Percentiles rank a stretch among this genome's conserved stretches.
These are phyloP conservation scores for Lycocorax pyrrhopterus DNA, from an alignment of 2,113 vertebrate species.

Conservation along the genomic window DNA sequence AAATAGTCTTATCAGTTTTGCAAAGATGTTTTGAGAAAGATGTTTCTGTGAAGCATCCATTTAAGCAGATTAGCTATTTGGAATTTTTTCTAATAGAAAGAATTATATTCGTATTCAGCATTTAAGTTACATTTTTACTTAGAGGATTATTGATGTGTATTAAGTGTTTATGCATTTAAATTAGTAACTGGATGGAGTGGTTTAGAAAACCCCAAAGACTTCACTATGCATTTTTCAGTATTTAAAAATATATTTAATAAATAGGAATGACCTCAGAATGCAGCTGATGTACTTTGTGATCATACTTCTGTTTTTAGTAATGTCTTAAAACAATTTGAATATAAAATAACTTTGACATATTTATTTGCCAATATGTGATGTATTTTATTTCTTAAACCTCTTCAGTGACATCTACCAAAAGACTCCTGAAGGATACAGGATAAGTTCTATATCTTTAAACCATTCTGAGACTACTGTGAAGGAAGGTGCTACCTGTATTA, in stretches of 20 bases:
- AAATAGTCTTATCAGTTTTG: neutral
- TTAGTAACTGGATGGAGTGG: neutral
- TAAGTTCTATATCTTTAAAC: neutral
- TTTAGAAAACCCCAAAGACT: neutral
- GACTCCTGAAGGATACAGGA: neutral
- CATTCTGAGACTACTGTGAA: neutral
- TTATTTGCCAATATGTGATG: neutral
- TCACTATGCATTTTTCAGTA: neutral
- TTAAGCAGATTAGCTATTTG: neutral
- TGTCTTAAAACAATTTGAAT: neutral
- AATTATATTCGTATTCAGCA: neutral
- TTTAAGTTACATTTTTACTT: neutral
- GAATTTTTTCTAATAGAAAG: neutral
- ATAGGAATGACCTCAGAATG: neutral
- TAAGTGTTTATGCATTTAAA: neutral
- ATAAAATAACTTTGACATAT: neutral
- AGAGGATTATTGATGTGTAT: neutral
- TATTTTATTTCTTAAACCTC: neutral
- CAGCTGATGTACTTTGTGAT: neutral
- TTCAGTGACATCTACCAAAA: neutral
- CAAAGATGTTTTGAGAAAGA: neutral
- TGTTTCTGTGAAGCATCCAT: neutral
- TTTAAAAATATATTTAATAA: neutral
- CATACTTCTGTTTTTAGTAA: neutral
- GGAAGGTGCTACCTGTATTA: neutral